A percentile compares a stretch with the other conserved stretches of the same genome.
Evolutionary conservation across 2,113 vertebrate genomes (phyloP).

Genomic region (Chitala chitala): DNA sequence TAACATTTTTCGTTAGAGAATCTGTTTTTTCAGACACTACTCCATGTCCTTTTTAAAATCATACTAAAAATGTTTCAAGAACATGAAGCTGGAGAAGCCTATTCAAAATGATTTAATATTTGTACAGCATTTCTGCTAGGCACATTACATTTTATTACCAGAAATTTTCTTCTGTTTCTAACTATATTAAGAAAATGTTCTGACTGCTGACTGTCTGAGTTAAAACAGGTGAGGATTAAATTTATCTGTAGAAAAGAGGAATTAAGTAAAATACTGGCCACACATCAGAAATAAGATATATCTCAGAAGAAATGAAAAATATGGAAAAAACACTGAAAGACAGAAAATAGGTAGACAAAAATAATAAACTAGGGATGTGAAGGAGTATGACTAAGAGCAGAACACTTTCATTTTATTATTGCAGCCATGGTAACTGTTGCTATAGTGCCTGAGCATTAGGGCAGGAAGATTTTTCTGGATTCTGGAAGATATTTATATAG

Average conservation of each 20-base stretch:
- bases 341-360: slow-evolving; percentile 3
- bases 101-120: background rate
- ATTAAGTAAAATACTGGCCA: background rate
- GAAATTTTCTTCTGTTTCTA: background rate
- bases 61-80: background rate
- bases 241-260: background rate
- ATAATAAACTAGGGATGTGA: slow-evolving; percentile 9
- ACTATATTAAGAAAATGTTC: background rate
- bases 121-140: background rate
- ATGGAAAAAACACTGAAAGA: background rate
- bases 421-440: slow-evolving; percentile 52
- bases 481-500: slow-evolving; percentile 13
- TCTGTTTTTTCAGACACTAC: background rate
- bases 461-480: slow-evolving; percentile 40
- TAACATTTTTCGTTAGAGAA: too few relatives aligned
- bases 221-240: background rate
- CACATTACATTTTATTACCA: background rate
- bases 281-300: background rate
- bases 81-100: background rate
- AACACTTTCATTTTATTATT: slow-evolving; percentile 23
- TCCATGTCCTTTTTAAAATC: background rate
- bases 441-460: slow-evolving; percentile 53
- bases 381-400: background rate
- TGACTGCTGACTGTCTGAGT: background rate
- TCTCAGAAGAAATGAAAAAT: background rate